Conservation (phyloP, 53 echinoderm and acorn worm genomes). For the Astropecten irregularis region DNA sequence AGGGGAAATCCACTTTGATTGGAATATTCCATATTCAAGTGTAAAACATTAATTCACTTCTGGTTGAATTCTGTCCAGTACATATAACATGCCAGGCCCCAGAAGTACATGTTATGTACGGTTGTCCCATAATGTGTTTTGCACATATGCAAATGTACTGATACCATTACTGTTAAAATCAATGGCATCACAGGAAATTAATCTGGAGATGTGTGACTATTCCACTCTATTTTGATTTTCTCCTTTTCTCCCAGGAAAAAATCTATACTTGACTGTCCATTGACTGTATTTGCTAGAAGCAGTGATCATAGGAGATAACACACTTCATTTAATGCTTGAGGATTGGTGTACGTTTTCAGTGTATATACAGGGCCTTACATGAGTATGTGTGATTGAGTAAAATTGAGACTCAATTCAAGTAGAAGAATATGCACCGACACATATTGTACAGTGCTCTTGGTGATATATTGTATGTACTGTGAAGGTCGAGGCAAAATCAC, state of each 20-base stretch:
- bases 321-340: slow-evolving; percentile 26
- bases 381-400: not conserved
- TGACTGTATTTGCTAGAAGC: slow-evolving; percentile 24
- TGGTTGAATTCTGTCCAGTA: not conserved
- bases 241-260: not conserved
- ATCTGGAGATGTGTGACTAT: slow-evolving; percentile 31
- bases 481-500: no score
- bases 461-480: no score
- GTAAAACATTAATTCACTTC: slow-evolving; percentile 26
- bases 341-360: not conserved
- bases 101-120: no score
- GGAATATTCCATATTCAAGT: slow-evolving; percentile 49
- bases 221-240: slow-evolving; percentile 19
- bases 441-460: no score
- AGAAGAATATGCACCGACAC: not conserved
- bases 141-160: slow-evolving; percentile 43
- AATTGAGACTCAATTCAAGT: not conserved
- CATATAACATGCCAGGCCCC: no score
- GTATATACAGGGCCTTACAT: no score
- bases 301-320: slow-evolving; percentile 40
- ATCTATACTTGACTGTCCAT: slow-evolving; percentile 20
- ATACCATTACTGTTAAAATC: slow-evolving; percentile 27
- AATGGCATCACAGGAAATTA: slow-evolving; percentile 45
- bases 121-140: not conserved
- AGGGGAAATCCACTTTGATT: no score